phyloP scores from a whole-genome alignment of 2,113 vertebrate genomes.

The Aspiorhynchus laticeps region DNA sequence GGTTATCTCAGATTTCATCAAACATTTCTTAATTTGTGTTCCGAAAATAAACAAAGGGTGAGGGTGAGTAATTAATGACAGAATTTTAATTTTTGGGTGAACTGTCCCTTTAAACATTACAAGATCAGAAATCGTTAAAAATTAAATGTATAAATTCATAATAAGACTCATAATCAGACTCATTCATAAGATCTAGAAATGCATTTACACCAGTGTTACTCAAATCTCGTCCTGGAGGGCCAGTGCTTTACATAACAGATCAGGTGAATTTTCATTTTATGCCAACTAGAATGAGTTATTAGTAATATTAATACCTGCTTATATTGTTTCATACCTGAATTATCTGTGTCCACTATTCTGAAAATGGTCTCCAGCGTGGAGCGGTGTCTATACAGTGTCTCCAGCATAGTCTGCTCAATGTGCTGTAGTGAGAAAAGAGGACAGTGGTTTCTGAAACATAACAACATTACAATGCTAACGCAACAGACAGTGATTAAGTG shows the following conservation, averaged over 20 bases:
- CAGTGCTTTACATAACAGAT: too few species aligned
- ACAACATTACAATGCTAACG: neutral
- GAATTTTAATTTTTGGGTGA: too few species aligned
- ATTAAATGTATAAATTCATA: neutral
- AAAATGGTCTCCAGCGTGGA: slow-evolving; percentile 95
- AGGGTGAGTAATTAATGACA: too few species aligned
- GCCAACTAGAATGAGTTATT: neutral
- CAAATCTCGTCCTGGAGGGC: too few species aligned
- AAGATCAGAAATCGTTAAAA: too few species aligned
- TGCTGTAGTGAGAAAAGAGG: slow-evolving; percentile 72
- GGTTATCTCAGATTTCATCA: too few species aligned
- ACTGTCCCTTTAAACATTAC: too few species aligned
- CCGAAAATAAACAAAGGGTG: too few species aligned
- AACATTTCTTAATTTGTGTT: too few species aligned
- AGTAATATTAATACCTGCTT: neutral
- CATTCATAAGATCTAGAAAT: neutral
- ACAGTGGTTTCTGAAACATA: neutral
- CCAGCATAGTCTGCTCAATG: slow-evolving; percentile 86
- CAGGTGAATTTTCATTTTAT: too few species aligned
- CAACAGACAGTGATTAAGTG: neutral
- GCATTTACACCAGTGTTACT: neutral
- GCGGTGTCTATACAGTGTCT: slow-evolving; percentile 89
- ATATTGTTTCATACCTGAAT: slow-evolving; percentile 76
- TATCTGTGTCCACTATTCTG: slow-evolving; percentile 90
- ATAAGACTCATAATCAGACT: too few species aligned